Conservation (phyloP, 1,140 invertebrate species). For the Macrotrachela quadricornifera region DNA sequence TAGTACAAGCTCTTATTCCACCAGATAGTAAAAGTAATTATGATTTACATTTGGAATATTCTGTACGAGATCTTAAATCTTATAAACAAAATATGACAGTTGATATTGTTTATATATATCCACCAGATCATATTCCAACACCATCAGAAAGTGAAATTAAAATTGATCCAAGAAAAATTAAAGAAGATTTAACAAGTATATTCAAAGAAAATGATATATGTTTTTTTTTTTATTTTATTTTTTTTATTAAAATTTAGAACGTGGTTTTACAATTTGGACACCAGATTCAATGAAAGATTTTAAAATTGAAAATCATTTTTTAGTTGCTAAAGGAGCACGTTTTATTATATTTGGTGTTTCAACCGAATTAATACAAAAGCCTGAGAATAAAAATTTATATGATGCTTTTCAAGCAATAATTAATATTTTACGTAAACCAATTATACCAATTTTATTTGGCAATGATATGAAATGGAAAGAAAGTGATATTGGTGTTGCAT, state of each 20-base stretch:
- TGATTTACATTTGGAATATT: slow-evolving; percentile 23
- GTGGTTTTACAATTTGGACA: background rate
- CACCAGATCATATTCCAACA: slow-evolving; percentile 11
- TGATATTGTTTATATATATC: slow-evolving; percentile 18
- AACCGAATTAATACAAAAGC: background rate
- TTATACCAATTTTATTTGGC: background rate
- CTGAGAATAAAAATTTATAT: background rate
- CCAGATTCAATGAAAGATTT: background rate
- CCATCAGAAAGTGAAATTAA: slow-evolving; percentile 7
- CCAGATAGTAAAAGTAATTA: slow-evolving; percentile 17
- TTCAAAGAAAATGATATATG: background rate
- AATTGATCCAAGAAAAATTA: slow-evolving; percentile 13
- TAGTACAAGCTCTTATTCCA: slow-evolving; percentile 15
- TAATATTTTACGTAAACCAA: slow-evolving; percentile 1
- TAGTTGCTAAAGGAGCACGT: background rate
- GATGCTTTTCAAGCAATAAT: background rate
- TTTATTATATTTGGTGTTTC: slow-evolving; percentile 5
- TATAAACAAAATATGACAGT: slow-evolving; percentile 16
- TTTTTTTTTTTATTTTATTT: background rate
- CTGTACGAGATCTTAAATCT: slow-evolving; percentile 17
- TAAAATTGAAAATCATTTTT: background rate
- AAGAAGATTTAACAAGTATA: slow-evolving; percentile 12
- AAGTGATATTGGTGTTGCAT: background rate
- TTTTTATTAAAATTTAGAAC: background rate
- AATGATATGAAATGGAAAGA: background rate